Conservation (phyloP, 2,113 vertebrate species). For the Cathartes aura region DNA sequence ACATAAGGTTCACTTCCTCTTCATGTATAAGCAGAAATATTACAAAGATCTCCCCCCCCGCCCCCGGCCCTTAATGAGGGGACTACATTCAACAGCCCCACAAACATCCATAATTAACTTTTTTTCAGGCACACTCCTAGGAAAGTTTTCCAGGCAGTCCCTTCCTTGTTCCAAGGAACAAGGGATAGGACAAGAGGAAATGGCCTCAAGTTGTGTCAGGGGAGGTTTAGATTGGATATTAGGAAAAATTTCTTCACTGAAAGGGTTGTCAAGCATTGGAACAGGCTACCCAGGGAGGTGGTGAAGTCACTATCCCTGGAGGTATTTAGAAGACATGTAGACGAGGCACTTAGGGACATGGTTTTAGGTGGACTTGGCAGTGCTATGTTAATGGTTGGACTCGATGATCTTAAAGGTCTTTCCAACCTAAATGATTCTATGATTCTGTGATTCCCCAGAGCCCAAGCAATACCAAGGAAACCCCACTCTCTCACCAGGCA, state of each 20-base stretch:
- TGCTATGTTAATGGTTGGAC: background rate
- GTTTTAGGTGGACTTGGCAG: background rate
- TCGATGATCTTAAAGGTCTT: background rate
- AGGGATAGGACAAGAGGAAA: background rate
- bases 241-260: background rate
- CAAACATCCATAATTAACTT: conserved; percentile 42
- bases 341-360: background rate
- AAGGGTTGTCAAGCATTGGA: background rate
- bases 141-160: conserved; percentile 27
- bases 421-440: background rate
- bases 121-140: conserved; percentile 30
- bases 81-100: conserved; percentile 19
- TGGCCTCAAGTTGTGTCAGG: background rate
- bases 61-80: background rate
- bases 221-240: background rate
- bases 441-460: background rate
- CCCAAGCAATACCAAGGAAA: background rate
- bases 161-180: background rate
- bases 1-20: conserved; percentile 46
- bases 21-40: conserved; percentile 39
- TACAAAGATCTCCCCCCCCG: background rate
- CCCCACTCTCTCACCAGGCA: background rate
- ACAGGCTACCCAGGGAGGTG: background rate
- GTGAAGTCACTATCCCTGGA: background rate
- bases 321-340: background rate